These are phyloP conservation scores for Reinhardtius hippoglossoides DNA, from an alignment of 2,113 vertebrate genomes.

Conservation along the genomic window DNA sequence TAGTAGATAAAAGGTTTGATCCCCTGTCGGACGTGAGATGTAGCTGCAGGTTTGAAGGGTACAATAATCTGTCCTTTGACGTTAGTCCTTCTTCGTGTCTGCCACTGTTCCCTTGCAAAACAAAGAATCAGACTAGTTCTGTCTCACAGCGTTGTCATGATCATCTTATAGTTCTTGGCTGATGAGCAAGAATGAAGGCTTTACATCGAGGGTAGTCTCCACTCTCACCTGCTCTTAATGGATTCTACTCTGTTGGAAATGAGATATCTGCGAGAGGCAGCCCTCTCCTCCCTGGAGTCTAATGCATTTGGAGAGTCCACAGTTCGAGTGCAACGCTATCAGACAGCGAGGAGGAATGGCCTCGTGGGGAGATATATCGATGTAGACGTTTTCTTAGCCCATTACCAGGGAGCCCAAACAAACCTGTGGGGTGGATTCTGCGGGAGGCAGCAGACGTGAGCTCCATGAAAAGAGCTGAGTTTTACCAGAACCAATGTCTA, in stretches of 20 bases:
- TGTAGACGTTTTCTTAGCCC: conserved; percentile 68
- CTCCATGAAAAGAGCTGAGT: conserved; percentile 58
- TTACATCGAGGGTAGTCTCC: neutral
- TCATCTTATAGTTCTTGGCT: no score
- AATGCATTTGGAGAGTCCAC: conserved; percentile 61
- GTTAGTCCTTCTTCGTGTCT: no score
- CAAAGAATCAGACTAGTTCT: no score
- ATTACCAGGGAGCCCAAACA: conserved; percentile 66
- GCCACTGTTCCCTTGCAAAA: no score
- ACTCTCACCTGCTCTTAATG: conserved; percentile 57
- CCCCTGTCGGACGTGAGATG: no score
- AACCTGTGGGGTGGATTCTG: conserved; percentile 58
- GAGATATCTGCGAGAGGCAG: conserved; percentile 56
- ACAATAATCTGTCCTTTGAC: no score
- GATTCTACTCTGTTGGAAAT: conserved; percentile 65
- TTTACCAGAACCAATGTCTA: conserved; percentile 51
- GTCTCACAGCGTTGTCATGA: no score
- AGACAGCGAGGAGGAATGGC: conserved; percentile 57
- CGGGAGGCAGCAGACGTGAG: conserved; percentile 46
- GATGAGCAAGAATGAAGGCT: neutral
- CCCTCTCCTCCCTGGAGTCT: conserved; percentile 59
- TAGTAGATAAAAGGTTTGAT: no score
- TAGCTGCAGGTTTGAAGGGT: no score
- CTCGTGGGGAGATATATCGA: conserved; percentile 71
- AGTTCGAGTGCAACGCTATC: conserved; percentile 45